phyloP scores from a whole-genome alignment of 2,113 vertebrate genomes.

The Pristiophorus japonicus region DNA sequence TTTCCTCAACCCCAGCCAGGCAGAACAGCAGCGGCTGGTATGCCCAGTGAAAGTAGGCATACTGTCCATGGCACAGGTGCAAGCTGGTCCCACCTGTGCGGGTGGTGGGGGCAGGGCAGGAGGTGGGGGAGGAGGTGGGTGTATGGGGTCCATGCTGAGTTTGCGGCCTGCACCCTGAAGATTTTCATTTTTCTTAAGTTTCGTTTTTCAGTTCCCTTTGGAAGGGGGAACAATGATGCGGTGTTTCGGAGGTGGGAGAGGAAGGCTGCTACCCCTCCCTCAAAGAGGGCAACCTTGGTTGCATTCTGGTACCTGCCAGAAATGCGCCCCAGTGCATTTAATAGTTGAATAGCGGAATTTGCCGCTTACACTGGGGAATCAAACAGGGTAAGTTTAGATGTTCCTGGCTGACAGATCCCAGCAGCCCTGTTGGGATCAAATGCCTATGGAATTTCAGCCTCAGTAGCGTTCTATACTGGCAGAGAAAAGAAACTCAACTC shows the following conservation, averaged over 20 bases:
- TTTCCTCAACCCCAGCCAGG: no score
- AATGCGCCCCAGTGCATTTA: not conserved
- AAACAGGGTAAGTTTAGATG: not conserved
- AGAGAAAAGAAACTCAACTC: not conserved
- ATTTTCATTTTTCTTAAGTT: not conserved
- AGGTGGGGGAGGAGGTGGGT: no score
- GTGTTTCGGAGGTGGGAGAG: not conserved
- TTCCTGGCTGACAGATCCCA: not conserved
- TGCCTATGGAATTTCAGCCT: not conserved
- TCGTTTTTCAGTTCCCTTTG: not conserved
- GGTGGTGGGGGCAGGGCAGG: no score
- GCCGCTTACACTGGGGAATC: not conserved
- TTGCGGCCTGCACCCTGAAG: not conserved
- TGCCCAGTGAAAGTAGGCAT: no score
- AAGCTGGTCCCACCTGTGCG: no score
- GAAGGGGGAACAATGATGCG: not conserved
- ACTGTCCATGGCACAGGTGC: no score
- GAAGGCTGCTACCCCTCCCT: not conserved
- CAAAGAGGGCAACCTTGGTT: not conserved
- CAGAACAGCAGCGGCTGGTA: no score
- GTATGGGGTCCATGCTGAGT: no score
- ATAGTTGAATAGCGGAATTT: not conserved
- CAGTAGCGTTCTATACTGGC: not conserved
- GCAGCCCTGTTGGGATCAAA: not conserved
- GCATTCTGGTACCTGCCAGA: not conserved